These are phyloP conservation scores for Pyrocoelia pectoralis DNA, from an alignment of 2,888 invertebrate genomes.

Conservation along the genomic window DNA sequence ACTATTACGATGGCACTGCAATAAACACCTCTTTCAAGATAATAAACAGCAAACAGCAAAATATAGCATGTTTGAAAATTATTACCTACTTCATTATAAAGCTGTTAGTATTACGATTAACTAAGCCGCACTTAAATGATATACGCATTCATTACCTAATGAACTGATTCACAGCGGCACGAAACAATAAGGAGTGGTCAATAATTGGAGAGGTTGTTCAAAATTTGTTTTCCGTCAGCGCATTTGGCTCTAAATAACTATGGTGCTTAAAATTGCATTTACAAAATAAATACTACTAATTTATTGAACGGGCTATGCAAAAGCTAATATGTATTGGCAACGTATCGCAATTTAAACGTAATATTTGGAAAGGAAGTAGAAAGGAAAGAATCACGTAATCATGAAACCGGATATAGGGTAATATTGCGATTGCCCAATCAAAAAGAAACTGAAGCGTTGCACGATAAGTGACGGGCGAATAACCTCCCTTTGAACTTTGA, in stretches of 20 bases:
- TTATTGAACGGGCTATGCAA: no score
- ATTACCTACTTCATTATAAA: no score
- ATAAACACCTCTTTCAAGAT: no score
- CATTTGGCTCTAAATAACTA: no score
- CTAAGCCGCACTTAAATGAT: no score
- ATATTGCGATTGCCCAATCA: constrained; percentile 34
- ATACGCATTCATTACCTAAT: not conserved
- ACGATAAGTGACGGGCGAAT: constrained; percentile 31
- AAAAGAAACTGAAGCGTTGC: constrained; percentile 30
- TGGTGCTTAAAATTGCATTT: no score
- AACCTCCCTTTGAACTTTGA: constrained; percentile 33
- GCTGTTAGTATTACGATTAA: no score
- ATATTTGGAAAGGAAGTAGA: constrained; percentile 15
- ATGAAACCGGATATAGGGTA: constrained; percentile 19
- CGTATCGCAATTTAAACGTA: not conserved
- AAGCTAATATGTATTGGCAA: not conserved
- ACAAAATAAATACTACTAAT: no score
- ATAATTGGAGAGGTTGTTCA: not conserved
- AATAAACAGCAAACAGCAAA: no score
- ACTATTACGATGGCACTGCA: no score
- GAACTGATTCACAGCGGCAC: not conserved
- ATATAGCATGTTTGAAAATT: no score
- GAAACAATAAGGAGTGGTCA: not conserved
- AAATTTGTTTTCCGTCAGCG: no score
- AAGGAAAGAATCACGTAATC: constrained; percentile 18